Base-by-base conservation (phyloP, 2,888 invertebrate genomes). In the Drosophila nr. fundita region DNA sequence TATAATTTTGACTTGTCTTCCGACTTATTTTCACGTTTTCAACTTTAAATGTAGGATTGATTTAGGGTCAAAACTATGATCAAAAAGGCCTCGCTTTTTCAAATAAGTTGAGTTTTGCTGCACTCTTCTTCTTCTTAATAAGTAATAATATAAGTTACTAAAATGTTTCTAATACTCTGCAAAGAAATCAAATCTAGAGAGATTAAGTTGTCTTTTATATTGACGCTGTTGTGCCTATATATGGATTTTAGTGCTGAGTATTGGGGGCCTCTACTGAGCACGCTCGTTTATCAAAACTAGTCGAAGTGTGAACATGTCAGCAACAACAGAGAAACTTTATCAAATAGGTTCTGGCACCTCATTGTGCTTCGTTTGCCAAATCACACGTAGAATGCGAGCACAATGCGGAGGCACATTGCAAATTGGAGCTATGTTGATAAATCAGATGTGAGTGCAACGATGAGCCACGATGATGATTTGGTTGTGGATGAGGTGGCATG, bases 401-500 rank as follows among this genome's bases (percentile, higher is more conserved):
- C 32, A 57, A 69, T 70, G 30, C 27, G 49, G 29, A 29, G 53
- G 40, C 34, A 48, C 40, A 66, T 32, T 58, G 48, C 50, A 29
- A 29, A 57, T 57, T 24, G 48, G 13, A 64, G 78, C 63, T 82
- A 62, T 71, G 52, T 49, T 57, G 64, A 61, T 70, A 65, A 82
- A 81, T 83, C 80, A 70, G 61, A 65, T 72, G 75, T 73, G 72
- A 82, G 62, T 61, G 50, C 42, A 54, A 38, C 68, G 63, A 50
- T 40, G 58, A 29, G 36, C 29, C 34, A 54, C 21, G 27, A 29
- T 34, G 42, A 11, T 32, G 50, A 18, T 48, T 55, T 36, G 50
- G 24, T 2, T 7, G 36, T 34, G 38, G 2, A 4, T n/a, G 40
- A 18, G 42, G 38, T 50, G n/a, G 0, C 21, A 38, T 3, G 15